These are phyloP conservation scores for Halictus quadricinctus DNA, from an alignment of 2,888 invertebrate species.

Conservation along the genomic window DNA sequence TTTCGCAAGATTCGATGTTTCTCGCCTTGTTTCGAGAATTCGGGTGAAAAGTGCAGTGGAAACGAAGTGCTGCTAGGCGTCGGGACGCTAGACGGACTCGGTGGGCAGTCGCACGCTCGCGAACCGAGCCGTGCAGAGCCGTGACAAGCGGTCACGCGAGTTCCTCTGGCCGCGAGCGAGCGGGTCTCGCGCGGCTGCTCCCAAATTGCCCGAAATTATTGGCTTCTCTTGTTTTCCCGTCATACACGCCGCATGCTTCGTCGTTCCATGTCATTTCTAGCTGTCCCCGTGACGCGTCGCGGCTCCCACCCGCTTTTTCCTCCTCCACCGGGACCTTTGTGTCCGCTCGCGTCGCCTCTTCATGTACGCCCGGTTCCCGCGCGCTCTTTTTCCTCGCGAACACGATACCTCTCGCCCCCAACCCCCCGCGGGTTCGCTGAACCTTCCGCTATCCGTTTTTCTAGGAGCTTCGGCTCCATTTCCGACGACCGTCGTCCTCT, in stretches of 20 bases:
- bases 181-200: constrained; percentile 81
- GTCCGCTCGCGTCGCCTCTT: constrained; percentile 7
- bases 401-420: background rate
- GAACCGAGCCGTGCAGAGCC: constrained; percentile 53
- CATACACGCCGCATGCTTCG: constrained; percentile 77
- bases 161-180: constrained; percentile 59
- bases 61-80: constrained; percentile 8
- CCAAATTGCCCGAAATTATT: constrained; percentile 82
- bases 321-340: constrained; percentile 11
- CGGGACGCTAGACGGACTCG: constrained; percentile 8
- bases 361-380: constrained; percentile 37
- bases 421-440: background rate
- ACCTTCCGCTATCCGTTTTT: background rate
- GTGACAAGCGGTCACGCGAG: constrained; percentile 74
- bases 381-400: constrained; percentile 4
- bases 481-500: background rate
- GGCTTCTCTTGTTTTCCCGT: constrained; percentile 82
- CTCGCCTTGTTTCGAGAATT: background rate
- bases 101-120: constrained; percentile 65
- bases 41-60: constrained; percentile 15
- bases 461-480: background rate
- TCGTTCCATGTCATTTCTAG: constrained; percentile 78
- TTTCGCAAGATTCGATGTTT: background rate
- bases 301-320: constrained; percentile 57
- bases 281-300: constrained; percentile 67